Evolutionary conservation across 1,140 invertebrate genomes (phyloP).

Genomic region (Monochamus saltuarius): DNA sequence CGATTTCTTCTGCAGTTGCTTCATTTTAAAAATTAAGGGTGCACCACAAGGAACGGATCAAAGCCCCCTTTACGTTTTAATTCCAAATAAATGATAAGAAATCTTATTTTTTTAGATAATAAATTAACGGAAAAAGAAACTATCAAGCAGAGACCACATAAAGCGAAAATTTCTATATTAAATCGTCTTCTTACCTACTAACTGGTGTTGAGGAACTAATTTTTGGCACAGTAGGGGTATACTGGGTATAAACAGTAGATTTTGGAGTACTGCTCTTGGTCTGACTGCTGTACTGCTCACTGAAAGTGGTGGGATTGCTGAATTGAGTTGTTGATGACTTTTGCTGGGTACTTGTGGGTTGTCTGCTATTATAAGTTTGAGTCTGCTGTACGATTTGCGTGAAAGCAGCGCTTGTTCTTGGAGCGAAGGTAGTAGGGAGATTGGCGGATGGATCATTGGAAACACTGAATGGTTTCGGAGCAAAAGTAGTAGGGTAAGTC

Average conservation of each 20-base stretch:
- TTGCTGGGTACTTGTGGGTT: slow-evolving; percentile 16
- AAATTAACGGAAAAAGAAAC: neutral
- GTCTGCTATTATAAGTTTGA: slow-evolving; percentile 25
- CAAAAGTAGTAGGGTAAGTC: slow-evolving; percentile 43
- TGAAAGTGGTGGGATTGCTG: slow-evolving; percentile 2
- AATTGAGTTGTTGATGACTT: neutral
- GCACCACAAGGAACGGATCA: neutral
- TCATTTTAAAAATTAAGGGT: neutral
- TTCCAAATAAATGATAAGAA: neutral
- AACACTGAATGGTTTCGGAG: slow-evolving; percentile 40
- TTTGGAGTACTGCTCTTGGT: slow-evolving; percentile 37
- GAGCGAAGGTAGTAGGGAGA: slow-evolving; percentile 45
- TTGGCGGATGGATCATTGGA: slow-evolving; percentile 17
- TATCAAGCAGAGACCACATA: neutral
- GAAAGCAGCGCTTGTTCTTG: slow-evolving; percentile 40
- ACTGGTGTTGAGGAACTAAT: slow-evolving; percentile 46
- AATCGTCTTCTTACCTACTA: slow-evolving; percentile 15
- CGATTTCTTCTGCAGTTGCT: too few species aligned
- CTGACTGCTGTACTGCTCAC: slow-evolving; percentile 8
- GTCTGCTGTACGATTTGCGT: slow-evolving; percentile 43
- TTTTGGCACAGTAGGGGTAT: slow-evolving; percentile 50
- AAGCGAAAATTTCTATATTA: neutral
- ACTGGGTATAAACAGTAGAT: slow-evolving; percentile 45
- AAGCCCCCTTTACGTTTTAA: neutral
- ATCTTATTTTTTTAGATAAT: neutral